Evolutionary conservation across 2,113 vertebrate species (phyloP).

Genomic region (Ammodytes marinus): DNA sequence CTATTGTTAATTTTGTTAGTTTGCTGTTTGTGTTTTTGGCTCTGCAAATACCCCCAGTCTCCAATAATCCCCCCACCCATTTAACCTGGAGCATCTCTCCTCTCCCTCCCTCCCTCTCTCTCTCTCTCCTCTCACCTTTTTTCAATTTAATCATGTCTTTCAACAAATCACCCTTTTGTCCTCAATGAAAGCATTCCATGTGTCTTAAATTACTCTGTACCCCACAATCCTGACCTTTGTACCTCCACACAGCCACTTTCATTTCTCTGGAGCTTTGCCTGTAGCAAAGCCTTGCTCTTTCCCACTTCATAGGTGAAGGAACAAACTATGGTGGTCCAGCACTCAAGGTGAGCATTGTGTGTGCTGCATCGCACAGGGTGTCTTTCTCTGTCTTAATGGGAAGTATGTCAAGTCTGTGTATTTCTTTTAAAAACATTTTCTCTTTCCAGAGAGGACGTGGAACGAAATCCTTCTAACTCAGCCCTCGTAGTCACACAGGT

Average conservation of each 20-base stretch:
- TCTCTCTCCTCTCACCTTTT: slow-evolving; percentile 44
- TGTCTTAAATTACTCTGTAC: slow-evolving; percentile 67
- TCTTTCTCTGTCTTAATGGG: slow-evolving; percentile 27
- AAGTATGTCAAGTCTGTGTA: slow-evolving; percentile 21
- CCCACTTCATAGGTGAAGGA: slow-evolving; percentile 20
- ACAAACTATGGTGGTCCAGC: slow-evolving; percentile 47
- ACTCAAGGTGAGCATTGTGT: slow-evolving; percentile 38
- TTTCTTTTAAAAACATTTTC: slow-evolving; percentile 6
- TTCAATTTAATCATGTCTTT: slow-evolving; percentile 67
- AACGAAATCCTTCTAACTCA: slow-evolving; percentile 21
- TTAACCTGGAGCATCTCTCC: slow-evolving; percentile 31
- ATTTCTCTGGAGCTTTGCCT: slow-evolving; percentile 38
- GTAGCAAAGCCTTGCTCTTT: slow-evolving; percentile 46
- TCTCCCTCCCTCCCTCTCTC: slow-evolving; percentile 3
- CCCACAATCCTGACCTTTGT: slow-evolving; percentile 48
- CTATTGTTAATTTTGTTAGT: slow-evolving; percentile 18
- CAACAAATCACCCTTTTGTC: slow-evolving; percentile 64
- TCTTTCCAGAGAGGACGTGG: background rate
- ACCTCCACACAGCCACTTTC: slow-evolving; percentile 23
- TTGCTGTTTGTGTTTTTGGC: slow-evolving; percentile 31
- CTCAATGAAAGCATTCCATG: slow-evolving; percentile 53
- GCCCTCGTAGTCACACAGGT: background rate
- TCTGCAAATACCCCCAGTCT: slow-evolving; percentile 35
- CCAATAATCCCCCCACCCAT: slow-evolving; percentile 27
- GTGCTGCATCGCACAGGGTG: slow-evolving; percentile 10